phyloP scores from a whole-genome alignment of 2,797 vertebrate genomes.

The Oryzias sinensis region DNA sequence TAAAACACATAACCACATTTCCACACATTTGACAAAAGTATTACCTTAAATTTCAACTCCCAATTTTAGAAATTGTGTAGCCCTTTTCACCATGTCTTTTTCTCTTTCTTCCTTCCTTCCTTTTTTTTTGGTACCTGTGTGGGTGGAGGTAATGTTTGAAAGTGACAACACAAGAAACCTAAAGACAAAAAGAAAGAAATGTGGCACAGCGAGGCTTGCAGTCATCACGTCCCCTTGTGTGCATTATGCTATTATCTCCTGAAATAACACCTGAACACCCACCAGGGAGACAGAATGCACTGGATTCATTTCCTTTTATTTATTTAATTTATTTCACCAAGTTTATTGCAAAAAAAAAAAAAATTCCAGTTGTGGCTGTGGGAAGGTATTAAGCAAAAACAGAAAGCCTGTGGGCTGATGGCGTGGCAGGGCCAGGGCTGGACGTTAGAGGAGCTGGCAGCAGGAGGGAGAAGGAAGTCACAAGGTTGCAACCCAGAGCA shows the following conservation, averaged over 20 bases:
- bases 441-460: conserved; percentile 73
- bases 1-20: conserved; percentile 52
- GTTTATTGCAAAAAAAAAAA: conserved; percentile 30
- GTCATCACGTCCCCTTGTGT: conserved; percentile 56
- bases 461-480: conserved; percentile 73
- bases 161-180: conserved; percentile 63
- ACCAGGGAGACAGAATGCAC: conserved; percentile 42
- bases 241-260: conserved; percentile 63
- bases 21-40: conserved; percentile 53
- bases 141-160: conserved; percentile 66
- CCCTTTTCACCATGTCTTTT: conserved; percentile 46
- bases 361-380: conserved; percentile 24
- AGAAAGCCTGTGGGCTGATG: conserved; percentile 40
- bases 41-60: conserved; percentile 59
- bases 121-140: conserved; percentile 42
- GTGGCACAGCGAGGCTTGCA: conserved; percentile 52
- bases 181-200: conserved; percentile 55
- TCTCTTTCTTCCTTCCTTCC: conserved; percentile 7
- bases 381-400: conserved; percentile 37
- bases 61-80: conserved; percentile 49
- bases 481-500: conserved; percentile 80
- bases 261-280: conserved; percentile 63
- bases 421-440: conserved; percentile 60
- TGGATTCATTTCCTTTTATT: conserved; percentile 16
- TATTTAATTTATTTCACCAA: conserved; percentile 11